Conservation (phyloP, 2,888 invertebrate species). For the Agrilus mali region DNA sequence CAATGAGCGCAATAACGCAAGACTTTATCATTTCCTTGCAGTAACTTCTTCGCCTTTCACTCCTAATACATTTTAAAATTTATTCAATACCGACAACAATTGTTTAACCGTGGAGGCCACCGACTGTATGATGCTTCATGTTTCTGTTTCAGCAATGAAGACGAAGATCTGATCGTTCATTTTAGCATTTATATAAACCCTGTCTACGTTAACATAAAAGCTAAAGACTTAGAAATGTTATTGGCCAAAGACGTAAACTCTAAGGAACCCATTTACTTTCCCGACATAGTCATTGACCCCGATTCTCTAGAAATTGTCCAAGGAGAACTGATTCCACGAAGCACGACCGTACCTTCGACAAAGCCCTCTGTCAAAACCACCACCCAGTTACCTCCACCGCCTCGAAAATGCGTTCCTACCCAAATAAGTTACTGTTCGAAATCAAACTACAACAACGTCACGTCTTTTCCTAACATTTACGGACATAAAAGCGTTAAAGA, state of each 20-base stretch:
- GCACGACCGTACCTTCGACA: slow-evolving; percentile 30
- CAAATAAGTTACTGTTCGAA: slow-evolving; percentile 56
- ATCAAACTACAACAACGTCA: slow-evolving; percentile 67
- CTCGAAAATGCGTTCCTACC: slow-evolving; percentile 54
- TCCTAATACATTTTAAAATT: too few species aligned
- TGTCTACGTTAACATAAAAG: slow-evolving; percentile 38
- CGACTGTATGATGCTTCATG: too few species aligned
- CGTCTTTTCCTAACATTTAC: slow-evolving; percentile 72
- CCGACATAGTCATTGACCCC: slow-evolving; percentile 51
- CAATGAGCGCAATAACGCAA: too few species aligned
- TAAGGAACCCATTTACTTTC: slow-evolving; percentile 44
- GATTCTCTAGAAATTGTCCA: slow-evolving; percentile 53
- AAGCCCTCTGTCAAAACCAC: slow-evolving; percentile 32
- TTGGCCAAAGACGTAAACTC: slow-evolving; percentile 52
- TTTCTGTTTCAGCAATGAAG: slow-evolving; percentile 42
- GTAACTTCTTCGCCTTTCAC: too few species aligned
- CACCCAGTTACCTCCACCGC: slow-evolving; percentile 45
- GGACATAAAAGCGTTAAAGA: slow-evolving; percentile 50
- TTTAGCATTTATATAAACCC: slow-evolving; percentile 80
- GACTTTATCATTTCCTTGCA: too few species aligned
- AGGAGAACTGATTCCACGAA: slow-evolving; percentile 29
- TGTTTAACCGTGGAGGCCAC: too few species aligned
- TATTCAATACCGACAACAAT: too few species aligned
- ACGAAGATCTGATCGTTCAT: slow-evolving; percentile 64
- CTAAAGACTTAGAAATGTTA: slow-evolving; percentile 51